Evolutionary conservation across 2,113 vertebrate species (phyloP).

Genomic region (Microcebus lehilahytsara): DNA sequence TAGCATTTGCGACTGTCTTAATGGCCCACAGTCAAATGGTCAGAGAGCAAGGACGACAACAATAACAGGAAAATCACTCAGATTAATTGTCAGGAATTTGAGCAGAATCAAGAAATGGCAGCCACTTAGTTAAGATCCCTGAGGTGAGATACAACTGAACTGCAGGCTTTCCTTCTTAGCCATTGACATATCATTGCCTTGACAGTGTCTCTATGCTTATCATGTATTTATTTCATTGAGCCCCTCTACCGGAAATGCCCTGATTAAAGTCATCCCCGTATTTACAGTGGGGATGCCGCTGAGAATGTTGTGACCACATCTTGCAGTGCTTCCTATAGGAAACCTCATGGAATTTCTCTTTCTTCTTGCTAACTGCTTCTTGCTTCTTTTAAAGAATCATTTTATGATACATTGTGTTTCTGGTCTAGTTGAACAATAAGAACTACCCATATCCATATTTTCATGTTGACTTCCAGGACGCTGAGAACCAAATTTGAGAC

Average conservation of each 20-base stretch:
- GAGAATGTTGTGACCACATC: not conserved
- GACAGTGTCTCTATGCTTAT: not conserved
- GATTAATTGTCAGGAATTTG: not conserved
- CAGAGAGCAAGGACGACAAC: not conserved
- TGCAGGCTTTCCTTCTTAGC: not conserved
- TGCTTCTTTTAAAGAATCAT: not conserved
- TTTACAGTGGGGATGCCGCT: not conserved
- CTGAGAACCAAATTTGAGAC: not conserved
- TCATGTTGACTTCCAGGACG: not conserved
- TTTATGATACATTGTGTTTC: constrained; percentile 23
- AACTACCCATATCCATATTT: not conserved
- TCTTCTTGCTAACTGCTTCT: not conserved
- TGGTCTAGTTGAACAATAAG: not conserved
- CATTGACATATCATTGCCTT: not conserved
- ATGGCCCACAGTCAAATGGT: not conserved
- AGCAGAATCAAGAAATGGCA: not conserved
- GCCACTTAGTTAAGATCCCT: not conserved
- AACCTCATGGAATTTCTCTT: not conserved
- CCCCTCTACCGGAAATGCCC: not conserved
- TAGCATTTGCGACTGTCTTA: not conserved
- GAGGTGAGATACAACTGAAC: not conserved
- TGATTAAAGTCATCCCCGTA: not conserved
- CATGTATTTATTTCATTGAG: not conserved
- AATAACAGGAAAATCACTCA: not conserved
- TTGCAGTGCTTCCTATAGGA: not conserved